Base-by-base conservation (phyloP, 2,113 vertebrate genomes). In the Pollachius pollachius region DNA sequence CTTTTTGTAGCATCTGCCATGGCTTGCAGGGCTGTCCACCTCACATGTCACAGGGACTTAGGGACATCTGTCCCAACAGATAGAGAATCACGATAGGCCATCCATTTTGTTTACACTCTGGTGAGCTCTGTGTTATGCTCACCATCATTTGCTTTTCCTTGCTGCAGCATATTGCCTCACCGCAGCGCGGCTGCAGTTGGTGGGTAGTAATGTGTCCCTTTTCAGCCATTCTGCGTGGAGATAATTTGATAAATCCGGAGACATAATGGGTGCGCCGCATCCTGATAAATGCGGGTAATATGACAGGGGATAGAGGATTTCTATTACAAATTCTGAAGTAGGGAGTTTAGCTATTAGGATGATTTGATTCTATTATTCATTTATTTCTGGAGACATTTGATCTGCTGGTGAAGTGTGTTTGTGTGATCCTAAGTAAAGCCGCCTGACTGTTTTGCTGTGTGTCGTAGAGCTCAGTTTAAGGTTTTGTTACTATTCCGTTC, bases 61-160 rank as follows among this genome's bases (percentile, higher is more conserved):
- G 82, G 83, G 91, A 91, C 91, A 92, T 92, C 91, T 92, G 91
- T 91, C 91, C 88, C 84, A 79, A 81, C 89, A 91, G 90, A 92
- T 88, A 90, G 86, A 87, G 80, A 92, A 88, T 90, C 85, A 80
- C 86, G 84, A 87, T 83, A 70, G 82, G 74, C 81, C 85, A 82
- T 87, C 90, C 78, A 76, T 87, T 91, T 86, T 83, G 80, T 87
- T 81, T 80, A 88, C 81, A 82, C 88, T 89, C 81, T 74, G 69
- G 82, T 86, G 88, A 86, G 86, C 84, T 86, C 85, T 78, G 81
- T 79, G 79, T 88, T 88, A 85, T 87, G 79, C 86, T 89, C 81
- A 64, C 73, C 78, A 85, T 84, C 88, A 93, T 92, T 89, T 87
- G 90, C 86, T 89, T 90, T 90, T 77, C 78, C 73, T 81, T 83